Conservation (phyloP, 1,140 invertebrate species). For the Dendrolimus kikuchii region DNA sequence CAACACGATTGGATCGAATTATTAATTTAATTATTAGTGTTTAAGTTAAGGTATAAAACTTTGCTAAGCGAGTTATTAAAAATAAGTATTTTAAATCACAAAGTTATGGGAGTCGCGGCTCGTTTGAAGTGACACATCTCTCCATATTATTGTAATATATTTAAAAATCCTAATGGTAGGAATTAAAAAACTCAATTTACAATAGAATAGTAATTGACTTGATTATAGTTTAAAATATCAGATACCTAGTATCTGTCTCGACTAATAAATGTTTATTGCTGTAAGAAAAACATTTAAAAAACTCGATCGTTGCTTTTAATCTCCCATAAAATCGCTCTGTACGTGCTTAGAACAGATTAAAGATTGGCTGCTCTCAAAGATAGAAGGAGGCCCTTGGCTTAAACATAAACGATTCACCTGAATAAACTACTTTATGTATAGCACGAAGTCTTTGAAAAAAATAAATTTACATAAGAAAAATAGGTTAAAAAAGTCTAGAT, state of each 20-base stretch:
- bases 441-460: too few species aligned
- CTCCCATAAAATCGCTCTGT: slow-evolving; percentile 54
- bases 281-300: slow-evolving; percentile 35
- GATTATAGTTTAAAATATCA: slow-evolving; percentile 32
- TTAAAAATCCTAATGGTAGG: background rate
- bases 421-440: too few species aligned
- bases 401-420: too few species aligned
- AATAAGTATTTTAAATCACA: too few species aligned
- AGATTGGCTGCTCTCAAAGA: slow-evolving; percentile 43
- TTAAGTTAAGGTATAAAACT: too few species aligned
- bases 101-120: too few species aligned
- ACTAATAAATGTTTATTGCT: slow-evolving; percentile 42
- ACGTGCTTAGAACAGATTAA: slow-evolving; percentile 63
- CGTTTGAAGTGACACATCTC: too few species aligned
- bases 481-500: too few species aligned
- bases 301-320: slow-evolving; percentile 54
- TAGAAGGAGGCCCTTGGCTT: background rate
- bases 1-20: too few species aligned
- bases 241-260: slow-evolving; percentile 18
- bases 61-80: too few species aligned
- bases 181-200: slow-evolving; percentile 24
- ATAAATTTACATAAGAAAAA: too few species aligned
- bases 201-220: slow-evolving; percentile 30
- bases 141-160: slow-evolving; percentile 8
- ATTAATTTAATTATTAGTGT: too few species aligned